Evolutionary conservation across 2,888 invertebrate genomes (phyloP), one percentile per base, ranked within the genome.

Genomic region (Meganola albula): DNA sequence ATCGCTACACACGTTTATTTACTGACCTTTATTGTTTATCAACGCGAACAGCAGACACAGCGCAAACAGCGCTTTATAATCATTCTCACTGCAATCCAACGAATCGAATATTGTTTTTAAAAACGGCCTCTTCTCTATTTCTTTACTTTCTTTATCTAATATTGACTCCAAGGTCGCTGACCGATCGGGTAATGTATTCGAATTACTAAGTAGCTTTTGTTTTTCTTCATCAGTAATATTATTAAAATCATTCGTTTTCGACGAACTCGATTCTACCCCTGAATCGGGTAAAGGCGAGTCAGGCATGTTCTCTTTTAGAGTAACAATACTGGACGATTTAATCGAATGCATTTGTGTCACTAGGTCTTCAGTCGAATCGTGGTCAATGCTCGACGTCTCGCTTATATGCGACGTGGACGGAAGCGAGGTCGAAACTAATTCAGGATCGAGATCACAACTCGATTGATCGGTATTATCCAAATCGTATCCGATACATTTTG

Each of bases 151-250:
- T 34, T 44, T 74, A 18, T 80, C 83, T 39, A 73, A 53, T 24
- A 75, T 60, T 46, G 53, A 67, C 34, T 84, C 82, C 32, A 76
- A 48, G 0, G 58, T 56, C n/a, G 65, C 49, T 4, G 55, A 44
- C 14, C 59, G 63, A 30, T 72, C 73, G 9, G 54, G 48, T 1
- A 64, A 53, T n/a, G 63, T 51, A 28, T 48, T 58, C 1, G 74
- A 51, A 8, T 60, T 45, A 1, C 58, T 69, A 18, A 66, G 60
- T 4, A 80, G 60, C 38, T 91, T 89, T 57, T 95, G 92, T 62
- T 98, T 98, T 64, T 98, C 97, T 69, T 98, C 97, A 62, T 97
- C 97, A 0, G 97, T 97, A 10, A 96, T 93, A 73, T 96, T 97
- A 30, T 90, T 83, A 36, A 90, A 76, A 56, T 88, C 89, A 1